Percentiles rank a stretch among this genome's conserved stretches.
Evolutionary conservation across 2,888 invertebrate species (phyloP).

Genomic region (Leucophenga montana): DNA sequence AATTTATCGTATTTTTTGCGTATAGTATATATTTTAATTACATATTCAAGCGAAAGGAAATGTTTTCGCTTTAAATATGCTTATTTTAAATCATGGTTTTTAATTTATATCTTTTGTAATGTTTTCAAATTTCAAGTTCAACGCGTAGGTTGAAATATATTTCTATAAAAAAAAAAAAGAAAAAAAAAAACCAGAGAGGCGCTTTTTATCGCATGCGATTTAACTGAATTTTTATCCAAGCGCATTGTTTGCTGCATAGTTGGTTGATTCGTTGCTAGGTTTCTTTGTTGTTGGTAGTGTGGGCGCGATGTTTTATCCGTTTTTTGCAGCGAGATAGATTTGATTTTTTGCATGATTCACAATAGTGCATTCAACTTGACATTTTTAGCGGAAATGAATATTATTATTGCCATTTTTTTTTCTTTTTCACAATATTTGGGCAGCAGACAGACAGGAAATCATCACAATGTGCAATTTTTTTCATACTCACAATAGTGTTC

Average conservation of each 20-base stretch:
- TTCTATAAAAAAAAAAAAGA: too few relatives aligned
- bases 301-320: background rate
- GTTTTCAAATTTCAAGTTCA: slow-evolving; percentile 12
- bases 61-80: background rate
- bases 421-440: too few relatives aligned
- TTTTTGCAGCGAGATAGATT: background rate
- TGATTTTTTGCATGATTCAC: background rate
- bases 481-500: too few relatives aligned
- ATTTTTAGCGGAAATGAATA: background rate
- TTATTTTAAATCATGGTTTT: slow-evolving; percentile 2
- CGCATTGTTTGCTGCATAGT: background rate
- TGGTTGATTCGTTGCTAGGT: background rate
- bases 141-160: background rate
- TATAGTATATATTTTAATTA: slow-evolving; percentile 3
- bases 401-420: background rate
- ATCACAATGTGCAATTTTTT: too few relatives aligned
- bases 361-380: background rate
- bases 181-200: too few relatives aligned
- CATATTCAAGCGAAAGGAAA: background rate
- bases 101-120: background rate
- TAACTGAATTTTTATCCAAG: background rate
- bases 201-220: slow-evolving; percentile 4
- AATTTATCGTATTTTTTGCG: slow-evolving; percentile 1
- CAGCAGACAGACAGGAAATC: too few relatives aligned
- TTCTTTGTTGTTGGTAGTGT: background rate